Evolutionary conservation across 1,140 invertebrate species (phyloP), one percentile per base, ranked within the genome.

Genomic region (Probaryconus sp.): DNA sequence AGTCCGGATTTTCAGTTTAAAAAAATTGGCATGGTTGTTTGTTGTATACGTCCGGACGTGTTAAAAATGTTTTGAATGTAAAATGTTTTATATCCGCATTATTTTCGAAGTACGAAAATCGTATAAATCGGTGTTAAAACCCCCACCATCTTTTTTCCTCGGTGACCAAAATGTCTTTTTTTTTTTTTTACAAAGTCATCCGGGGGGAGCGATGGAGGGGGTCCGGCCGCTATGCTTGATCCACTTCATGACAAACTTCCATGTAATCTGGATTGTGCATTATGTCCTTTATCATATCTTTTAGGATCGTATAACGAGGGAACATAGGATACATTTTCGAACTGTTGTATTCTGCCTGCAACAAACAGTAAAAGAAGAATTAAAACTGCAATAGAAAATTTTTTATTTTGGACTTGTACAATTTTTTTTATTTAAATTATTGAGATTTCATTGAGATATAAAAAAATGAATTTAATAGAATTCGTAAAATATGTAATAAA

Each of bases 251-350:
- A 87, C 95, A 97, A 37, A 97, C 95, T 89, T 97, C 96, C 94
- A 97, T 96, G 88, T 97, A 97, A 86, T 96, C 94, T 3, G 95
- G 95, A 88, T 97, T 93, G 76, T 96, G 92, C 91, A 97, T 95
- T 75, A 97, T 95, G 81, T 95, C 94, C 88, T 96, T 97, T 82
- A 97, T 97, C 95, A 98, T 96, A 81, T 97, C 95, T 87, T 97
- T 97, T 42, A 98, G 90, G 90, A 98, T 95, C 37, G 94, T 94
- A 89, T 97, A 98, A 37, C 96, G 91, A 9, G 96, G 95, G 79
- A 97, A 94, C 87, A 97, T 95, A 28, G 96, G 96, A 84, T 97
- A 97, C 78, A 96, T 90, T 87, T 97, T 96, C 18, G 95, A 94
- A 80, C 92, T 93, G 72, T 93, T 92, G 86, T 97, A 98, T 79